Percentiles rank a stretch among this genome's conserved stretches.
Evolutionary conservation across 1,140 invertebrate genomes (phyloP).

Genomic region (Megalopta genalis): DNA sequence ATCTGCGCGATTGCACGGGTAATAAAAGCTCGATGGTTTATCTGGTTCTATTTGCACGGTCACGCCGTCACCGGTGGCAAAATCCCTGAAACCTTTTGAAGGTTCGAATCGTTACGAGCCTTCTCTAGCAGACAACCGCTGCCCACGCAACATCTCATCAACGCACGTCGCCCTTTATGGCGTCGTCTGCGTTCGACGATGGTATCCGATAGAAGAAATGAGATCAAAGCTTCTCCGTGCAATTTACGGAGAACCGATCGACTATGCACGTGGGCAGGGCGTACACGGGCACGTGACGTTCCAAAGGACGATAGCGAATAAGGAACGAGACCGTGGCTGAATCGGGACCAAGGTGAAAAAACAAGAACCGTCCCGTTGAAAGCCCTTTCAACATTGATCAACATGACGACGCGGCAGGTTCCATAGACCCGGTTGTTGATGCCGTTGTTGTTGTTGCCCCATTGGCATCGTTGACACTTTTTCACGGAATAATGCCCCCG

Average conservation of each 20-base stretch:
- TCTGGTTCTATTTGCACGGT: too few species aligned
- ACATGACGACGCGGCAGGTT: neutral
- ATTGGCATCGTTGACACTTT: constrained; percentile 4
- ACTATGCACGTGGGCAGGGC: constrained; percentile 1
- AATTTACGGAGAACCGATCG: constrained; percentile 22
- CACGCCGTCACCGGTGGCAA: too few species aligned
- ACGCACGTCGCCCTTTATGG: constrained; percentile 3
- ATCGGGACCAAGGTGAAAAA: constrained; percentile 3
- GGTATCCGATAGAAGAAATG: constrained; percentile 16
- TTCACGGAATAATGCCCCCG: neutral
- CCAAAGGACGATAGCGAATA: neutral
- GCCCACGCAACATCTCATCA: constrained; percentile 17
- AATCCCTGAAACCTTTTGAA: constrained; percentile 4
- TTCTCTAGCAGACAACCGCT: constrained; percentile 12
- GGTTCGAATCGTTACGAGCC: constrained; percentile 24
- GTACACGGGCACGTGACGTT: constrained; percentile 9
- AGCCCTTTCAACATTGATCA: constrained; percentile 22
- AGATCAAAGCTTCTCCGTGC: constrained; percentile 28
- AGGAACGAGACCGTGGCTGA: neutral
- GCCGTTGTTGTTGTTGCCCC: neutral
- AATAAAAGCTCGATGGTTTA: too few species aligned
- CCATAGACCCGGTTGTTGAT: too few species aligned
- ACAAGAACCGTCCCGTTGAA: constrained; percentile 13
- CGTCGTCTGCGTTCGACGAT: constrained; percentile 33
- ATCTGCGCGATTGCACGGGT: too few species aligned